phyloP scores from a whole-genome alignment of 2,888 invertebrate species.

The Bruchidius siliquastri region DNA sequence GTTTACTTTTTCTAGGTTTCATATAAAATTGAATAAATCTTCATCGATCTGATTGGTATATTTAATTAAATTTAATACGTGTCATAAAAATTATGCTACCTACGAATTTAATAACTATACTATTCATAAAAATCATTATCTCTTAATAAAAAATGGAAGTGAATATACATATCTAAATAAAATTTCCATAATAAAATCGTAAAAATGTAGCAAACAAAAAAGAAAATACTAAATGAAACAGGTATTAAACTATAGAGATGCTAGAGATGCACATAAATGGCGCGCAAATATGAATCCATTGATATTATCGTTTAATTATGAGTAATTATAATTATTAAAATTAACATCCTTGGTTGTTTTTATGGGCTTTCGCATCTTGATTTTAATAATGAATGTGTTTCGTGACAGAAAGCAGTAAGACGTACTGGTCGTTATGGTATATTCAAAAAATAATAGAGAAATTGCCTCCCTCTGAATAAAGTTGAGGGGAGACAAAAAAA shows the following conservation, averaged over 20 bases:
- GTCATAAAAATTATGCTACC: neutral
- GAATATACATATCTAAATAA: neutral
- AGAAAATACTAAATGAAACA: neutral
- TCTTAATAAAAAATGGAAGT: neutral
- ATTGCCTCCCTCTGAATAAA: neutral
- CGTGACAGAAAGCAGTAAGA: neutral
- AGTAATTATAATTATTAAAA: neutral
- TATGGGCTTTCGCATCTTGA: neutral
- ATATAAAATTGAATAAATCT: too few species aligned
- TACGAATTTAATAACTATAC: neutral
- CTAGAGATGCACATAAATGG: neutral
- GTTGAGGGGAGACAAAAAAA: neutral
- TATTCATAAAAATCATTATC: neutral
- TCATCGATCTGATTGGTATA: too few species aligned
- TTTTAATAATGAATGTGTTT: neutral
- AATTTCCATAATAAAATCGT: neutral
- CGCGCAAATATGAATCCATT: neutral
- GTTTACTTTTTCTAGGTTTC: too few species aligned
- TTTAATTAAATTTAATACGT: too few species aligned
- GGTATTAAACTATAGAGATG: neutral
- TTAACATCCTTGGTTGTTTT: neutral
- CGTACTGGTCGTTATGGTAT: neutral
- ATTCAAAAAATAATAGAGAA: neutral
- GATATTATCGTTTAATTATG: neutral
- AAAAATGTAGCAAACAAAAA: neutral